Base-by-base conservation (phyloP, 2,113 vertebrate species). In the Ramphastos sulfuratus region DNA sequence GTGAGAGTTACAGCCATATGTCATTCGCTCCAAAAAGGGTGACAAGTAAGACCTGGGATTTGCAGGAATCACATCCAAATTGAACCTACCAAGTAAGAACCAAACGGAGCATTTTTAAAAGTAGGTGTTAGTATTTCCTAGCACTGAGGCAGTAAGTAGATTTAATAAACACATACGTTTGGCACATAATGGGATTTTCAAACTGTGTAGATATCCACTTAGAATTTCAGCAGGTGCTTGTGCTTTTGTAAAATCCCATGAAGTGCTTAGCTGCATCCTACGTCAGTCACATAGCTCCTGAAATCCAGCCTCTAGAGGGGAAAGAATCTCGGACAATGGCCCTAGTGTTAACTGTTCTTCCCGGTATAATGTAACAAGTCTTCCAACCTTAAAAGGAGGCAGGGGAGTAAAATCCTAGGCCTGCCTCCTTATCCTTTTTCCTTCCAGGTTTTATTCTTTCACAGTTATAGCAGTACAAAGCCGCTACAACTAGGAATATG, bases 371-470 rank as follows among this genome's bases (percentile, higher is more conserved):
- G 13, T 72, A 91, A 94, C 80, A 87, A 89, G 82, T 73, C n/a
- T 31, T 93, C 80, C 81, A 91, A 72, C 91, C 95, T 89, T 90
- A 64, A 96, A 93, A 96, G 55, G 39, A 85, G 60, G 28, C 77
- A 91, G 76, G 87, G 87, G 58, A 95, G 84, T 96, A 71, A 93
- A 95, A 67, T 48, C 15, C 31, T 85, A 63, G 55, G 72, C 42
- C 42, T 94, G 82, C 48, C 79, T 87, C 67, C 86, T 97, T 95
- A 88, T 71, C 76, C 76, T 78, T 92, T 96, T 97, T 95, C 88
- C 69, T 93, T 94, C 91, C 87, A 95, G 77, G 87, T 96, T 97
- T 96, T 96, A 96, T 97, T 97, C 90, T 96, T 96, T 97, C 97
- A 93, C 95, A 97, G 96, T 97, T 97, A 96, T 79, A 96, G 67